phyloP scores from a whole-genome alignment of 2,888 invertebrate genomes.

The Neoitamus cyanurus region DNA sequence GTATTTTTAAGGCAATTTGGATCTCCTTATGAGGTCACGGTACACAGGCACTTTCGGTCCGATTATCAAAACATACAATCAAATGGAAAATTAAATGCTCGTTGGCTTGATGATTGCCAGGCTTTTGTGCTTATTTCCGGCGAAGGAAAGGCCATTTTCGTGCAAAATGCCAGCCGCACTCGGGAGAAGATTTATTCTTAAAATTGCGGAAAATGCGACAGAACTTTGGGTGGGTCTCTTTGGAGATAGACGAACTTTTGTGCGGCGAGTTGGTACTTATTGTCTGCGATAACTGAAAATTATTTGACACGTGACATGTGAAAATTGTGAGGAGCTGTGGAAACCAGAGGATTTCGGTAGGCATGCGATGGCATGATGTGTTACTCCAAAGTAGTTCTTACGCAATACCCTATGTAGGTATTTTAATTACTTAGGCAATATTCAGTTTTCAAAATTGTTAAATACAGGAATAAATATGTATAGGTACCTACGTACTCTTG shows the following conservation, averaged over 20 bases:
- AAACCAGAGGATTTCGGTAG: too few species aligned
- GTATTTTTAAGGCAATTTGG: conserved; percentile 42
- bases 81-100: conserved; percentile 32
- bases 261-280: neutral
- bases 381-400: too few species aligned
- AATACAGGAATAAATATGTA: too few species aligned
- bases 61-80: conserved; percentile 25
- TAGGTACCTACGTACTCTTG: too few species aligned
- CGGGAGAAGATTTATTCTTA: neutral
- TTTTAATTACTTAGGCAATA: too few species aligned
- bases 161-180: neutral
- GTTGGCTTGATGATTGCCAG: conserved; percentile 18
- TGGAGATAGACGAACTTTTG: neutral
- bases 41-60: conserved; percentile 7
- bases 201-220: neutral
- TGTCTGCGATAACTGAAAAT: neutral
- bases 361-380: too few species aligned
- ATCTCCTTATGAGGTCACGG: conserved; percentile 30
- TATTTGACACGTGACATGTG: neutral
- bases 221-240: neutral
- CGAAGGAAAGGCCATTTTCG: neutral
- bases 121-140: conserved; percentile 27
- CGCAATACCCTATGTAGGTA: too few species aligned
- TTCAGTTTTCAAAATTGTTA: too few species aligned
- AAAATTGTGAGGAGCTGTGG: too few species aligned